Evolutionary conservation across 2,113 vertebrate genomes (phyloP).

Genomic region (rabbit (Oryctolagus cuniculus)): mOryCun1.1 NC_091436.1:117800001-117800500

Average conservation of each 20-base stretch:
- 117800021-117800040: too few relatives aligned
- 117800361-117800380: background rate
- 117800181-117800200: too few relatives aligned
- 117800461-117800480: background rate
- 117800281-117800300: background rate
- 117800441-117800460: background rate
- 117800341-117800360: background rate
- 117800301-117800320: background rate
- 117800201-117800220: background rate
- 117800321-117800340: background rate
- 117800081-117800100: too few relatives aligned
- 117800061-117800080: too few relatives aligned
- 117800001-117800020: too few relatives aligned
- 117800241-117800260: constrained; percentile 12
- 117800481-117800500: background rate
- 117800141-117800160: too few relatives aligned
- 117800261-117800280: background rate
- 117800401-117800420: background rate
- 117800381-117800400: background rate
- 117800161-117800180: too few relatives aligned
- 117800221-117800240: background rate
- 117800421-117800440: background rate
- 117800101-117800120: too few relatives aligned
- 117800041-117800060: too few relatives aligned
- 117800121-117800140: too few relatives aligned